Evolutionary conservation across 2,113 vertebrate species (phyloP).

Genomic region (Esox niger): DNA sequence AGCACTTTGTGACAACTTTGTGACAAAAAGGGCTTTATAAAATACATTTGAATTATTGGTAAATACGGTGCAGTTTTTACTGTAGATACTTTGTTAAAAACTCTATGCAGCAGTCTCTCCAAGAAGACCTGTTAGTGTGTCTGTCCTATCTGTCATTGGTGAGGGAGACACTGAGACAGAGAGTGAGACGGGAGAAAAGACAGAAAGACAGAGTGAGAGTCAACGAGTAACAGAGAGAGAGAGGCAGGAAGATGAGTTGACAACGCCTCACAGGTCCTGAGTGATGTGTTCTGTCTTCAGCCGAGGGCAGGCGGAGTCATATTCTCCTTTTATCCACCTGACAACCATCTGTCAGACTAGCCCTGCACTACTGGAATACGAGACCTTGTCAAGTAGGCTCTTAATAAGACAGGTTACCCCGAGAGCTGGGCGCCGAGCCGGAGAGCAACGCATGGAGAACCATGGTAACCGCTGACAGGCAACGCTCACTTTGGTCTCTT

Average conservation of each 20-base stretch:
- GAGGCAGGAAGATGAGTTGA: slow-evolving; percentile 2
- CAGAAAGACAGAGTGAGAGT: no score
- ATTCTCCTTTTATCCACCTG: slow-evolving; percentile 42
- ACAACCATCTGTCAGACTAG: slow-evolving; percentile 31
- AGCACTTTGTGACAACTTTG: no score
- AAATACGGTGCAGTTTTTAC: no score
- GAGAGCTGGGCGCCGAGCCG: background rate
- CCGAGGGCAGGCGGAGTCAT: slow-evolving; percentile 7
- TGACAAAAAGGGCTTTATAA: no score
- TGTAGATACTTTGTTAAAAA: no score
- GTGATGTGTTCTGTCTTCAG: slow-evolving; percentile 10
- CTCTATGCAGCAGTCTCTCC: background rate
- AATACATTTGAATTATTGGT: no score
- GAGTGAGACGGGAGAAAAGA: no score
- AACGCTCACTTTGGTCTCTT: background rate
- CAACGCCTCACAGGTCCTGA: slow-evolving; percentile 51
- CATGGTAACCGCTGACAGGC: background rate
- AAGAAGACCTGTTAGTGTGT: slow-evolving; percentile 6
- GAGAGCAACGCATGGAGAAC: background rate
- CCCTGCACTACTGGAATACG: slow-evolving; percentile 10
- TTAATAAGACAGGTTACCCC: background rate
- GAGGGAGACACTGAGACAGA: background rate
- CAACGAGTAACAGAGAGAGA: background rate
- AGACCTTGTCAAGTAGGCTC: background rate
- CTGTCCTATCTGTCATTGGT: background rate